phyloP scores from a whole-genome alignment of 2,888 invertebrate species.

The Gortyna flavago region DNA sequence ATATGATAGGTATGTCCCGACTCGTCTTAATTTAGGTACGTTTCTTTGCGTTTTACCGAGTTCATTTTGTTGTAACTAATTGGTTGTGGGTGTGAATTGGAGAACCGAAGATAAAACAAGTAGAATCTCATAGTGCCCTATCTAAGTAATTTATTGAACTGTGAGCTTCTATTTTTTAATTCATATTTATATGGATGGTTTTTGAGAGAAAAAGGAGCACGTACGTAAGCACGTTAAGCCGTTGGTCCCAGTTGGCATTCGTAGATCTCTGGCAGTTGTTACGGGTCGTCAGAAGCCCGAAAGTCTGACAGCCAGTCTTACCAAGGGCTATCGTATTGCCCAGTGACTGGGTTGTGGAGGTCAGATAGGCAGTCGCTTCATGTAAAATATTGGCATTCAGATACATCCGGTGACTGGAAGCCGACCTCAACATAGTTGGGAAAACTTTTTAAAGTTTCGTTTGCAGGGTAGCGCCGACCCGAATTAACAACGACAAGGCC shows the following conservation, averaged over 20 bases:
- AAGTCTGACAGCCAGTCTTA: background rate
- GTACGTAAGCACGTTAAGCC: background rate
- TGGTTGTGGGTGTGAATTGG: slow-evolving; percentile 17
- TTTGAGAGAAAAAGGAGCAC: background rate
- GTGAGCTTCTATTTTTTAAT: background rate
- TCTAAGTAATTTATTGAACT: background rate
- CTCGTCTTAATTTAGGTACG: slow-evolving; percentile 11
- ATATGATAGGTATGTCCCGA: slow-evolving; percentile 8
- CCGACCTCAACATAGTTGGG: background rate
- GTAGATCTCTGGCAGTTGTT: background rate
- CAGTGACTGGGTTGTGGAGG: background rate
- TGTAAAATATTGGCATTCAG: background rate
- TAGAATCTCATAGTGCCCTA: background rate
- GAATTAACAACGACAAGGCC: background rate
- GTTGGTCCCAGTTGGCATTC: background rate
- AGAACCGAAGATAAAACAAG: background rate
- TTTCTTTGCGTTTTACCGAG: slow-evolving; percentile 23
- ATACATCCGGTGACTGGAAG: background rate
- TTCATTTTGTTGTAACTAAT: slow-evolving; percentile 26
- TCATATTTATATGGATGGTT: background rate
- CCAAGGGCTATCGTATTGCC: background rate
- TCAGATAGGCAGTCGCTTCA: background rate
- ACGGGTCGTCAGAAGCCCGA: background rate
- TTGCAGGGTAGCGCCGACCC: no score
- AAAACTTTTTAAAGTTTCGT: no score